phyloP scores from a whole-genome alignment of 2,888 invertebrate genomes.

The Euplexia lucipara region DNA sequence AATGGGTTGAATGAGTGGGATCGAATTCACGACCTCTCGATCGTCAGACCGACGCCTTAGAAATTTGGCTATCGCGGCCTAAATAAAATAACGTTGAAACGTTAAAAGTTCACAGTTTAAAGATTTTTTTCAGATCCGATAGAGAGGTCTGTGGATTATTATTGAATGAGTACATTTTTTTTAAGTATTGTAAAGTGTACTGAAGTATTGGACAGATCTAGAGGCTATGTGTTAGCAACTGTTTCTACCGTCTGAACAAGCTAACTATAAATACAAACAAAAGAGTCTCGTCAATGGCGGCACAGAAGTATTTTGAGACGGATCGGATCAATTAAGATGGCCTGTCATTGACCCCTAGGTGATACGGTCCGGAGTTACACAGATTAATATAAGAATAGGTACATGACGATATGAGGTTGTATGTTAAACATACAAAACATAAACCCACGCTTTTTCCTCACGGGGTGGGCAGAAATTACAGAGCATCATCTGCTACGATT shows the following conservation, averaged over 20 bases:
- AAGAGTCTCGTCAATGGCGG: slow-evolving; percentile 29
- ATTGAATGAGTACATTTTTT: background rate
- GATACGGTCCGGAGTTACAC: background rate
- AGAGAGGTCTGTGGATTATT: no score
- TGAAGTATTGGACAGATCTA: background rate
- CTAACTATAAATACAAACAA: slow-evolving; percentile 34
- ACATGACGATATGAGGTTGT: background rate
- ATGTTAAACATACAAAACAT: no score
- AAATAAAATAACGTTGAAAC: no score
- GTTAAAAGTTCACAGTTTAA: no score
- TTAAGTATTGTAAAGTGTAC: background rate
- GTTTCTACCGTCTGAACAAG: slow-evolving; percentile 9
- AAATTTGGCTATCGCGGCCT: no score
- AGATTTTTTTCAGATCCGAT: no score
- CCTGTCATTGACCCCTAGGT: slow-evolving; percentile 31
- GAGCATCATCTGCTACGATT: no score
- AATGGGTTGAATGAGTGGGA: no score
- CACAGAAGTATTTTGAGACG: slow-evolving; percentile 32
- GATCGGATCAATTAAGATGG: slow-evolving; percentile 36
- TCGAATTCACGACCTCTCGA: no score
- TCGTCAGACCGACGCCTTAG: no score
- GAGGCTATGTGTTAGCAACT: background rate
- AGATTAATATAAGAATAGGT: background rate
- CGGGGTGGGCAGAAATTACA: no score
- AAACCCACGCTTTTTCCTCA: no score